phyloP scores from a whole-genome alignment of 1,140 invertebrate genomes.

The Leptinotarsa undecemlineata region DNA sequence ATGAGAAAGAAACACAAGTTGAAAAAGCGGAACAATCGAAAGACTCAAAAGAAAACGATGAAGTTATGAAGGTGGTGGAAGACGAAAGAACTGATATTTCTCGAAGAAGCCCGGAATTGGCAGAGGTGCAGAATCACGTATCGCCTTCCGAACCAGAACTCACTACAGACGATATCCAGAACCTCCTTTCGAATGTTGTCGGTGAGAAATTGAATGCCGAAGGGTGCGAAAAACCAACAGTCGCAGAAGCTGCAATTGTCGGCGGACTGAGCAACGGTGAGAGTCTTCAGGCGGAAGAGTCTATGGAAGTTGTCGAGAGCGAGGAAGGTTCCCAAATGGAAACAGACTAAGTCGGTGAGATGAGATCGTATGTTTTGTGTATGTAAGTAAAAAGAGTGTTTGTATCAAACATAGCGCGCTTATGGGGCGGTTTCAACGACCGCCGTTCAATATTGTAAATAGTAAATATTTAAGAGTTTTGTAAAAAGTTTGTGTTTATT shows the following conservation, averaged over 20 bases:
- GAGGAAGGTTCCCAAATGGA: constrained; percentile 24
- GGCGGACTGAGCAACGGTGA: constrained; percentile 6
- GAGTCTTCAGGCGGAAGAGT: neutral
- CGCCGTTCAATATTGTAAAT: constrained; percentile 13
- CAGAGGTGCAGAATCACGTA: neutral
- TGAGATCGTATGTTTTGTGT: constrained; percentile 10
- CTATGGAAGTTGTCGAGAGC: neutral
- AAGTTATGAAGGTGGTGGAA: neutral
- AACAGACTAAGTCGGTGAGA: constrained; percentile 26
- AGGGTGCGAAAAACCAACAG: neutral
- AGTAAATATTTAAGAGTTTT: constrained; percentile 23
- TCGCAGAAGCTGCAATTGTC: neutral
- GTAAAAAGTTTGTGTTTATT: constrained; percentile 23
- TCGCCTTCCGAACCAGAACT: neutral
- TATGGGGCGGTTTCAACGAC: neutral
- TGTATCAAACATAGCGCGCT: constrained; percentile 29
- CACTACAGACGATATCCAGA: constrained; percentile 20
- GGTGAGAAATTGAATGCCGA: constrained; percentile 20
- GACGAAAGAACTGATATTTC: neutral
- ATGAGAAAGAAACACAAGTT: neutral
- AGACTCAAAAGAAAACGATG: neutral
- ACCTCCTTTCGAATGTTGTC: constrained; percentile 16
- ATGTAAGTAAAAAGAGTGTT: constrained; percentile 31
- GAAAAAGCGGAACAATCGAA: constrained; percentile 14
- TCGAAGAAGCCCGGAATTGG: neutral